Evolutionary conservation across 1,140 invertebrate genomes (phyloP).

Genomic region (Panagrolaimus sp.): DNA sequence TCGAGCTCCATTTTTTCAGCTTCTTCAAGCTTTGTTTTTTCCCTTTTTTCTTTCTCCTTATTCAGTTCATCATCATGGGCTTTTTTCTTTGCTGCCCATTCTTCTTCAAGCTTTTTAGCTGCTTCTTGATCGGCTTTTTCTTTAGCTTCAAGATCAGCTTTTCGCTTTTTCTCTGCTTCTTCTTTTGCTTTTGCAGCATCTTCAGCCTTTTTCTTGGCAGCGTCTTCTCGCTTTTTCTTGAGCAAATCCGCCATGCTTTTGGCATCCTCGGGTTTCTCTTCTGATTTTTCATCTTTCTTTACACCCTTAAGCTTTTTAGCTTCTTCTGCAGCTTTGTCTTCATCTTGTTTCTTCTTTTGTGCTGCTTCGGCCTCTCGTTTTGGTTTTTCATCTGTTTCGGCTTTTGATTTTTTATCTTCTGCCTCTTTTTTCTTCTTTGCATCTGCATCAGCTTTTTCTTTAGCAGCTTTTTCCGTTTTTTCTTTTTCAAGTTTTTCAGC

Average conservation of each 20-base stretch:
- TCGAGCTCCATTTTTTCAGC: background rate
- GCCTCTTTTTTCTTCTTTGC: background rate
- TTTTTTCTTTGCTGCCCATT: slow-evolving; percentile 1
- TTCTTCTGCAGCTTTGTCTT: background rate
- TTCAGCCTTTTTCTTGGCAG: slow-evolving; percentile 16
- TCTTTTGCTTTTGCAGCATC: background rate
- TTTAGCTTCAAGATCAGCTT: slow-evolving; percentile 4
- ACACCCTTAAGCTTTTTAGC: background rate
- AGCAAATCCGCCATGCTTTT: background rate
- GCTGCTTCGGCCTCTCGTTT: background rate
- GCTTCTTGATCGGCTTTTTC: slow-evolving; percentile 11
- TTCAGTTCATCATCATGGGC: background rate
- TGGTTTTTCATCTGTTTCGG: background rate
- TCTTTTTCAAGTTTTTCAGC: background rate
- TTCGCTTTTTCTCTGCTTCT: background rate
- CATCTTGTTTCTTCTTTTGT: background rate
- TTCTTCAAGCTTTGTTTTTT: background rate
- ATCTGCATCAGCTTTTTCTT: background rate
- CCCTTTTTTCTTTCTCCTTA: background rate
- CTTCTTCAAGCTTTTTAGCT: background rate
- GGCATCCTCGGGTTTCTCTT: background rate
- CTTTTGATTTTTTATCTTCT: background rate
- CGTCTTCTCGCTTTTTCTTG: slow-evolving; percentile 6
- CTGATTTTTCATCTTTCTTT: too few relatives aligned
- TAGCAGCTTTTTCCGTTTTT: slow-evolving; percentile 6